Evolutionary conservation across 2,113 vertebrate genomes (phyloP), one percentile per base, ranked within the genome.

Genomic region (Myrmecobius fasciatus): DNA sequence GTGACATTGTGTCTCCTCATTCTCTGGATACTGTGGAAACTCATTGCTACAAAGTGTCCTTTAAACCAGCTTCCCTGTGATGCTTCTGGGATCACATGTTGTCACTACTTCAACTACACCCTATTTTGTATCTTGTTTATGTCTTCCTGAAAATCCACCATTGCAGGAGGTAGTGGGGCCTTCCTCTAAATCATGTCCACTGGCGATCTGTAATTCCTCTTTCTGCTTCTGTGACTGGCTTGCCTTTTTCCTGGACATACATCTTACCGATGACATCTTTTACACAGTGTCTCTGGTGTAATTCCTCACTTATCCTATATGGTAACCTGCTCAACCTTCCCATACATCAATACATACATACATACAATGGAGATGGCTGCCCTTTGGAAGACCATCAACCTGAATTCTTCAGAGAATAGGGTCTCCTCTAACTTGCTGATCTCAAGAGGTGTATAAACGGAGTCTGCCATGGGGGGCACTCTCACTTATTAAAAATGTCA

Each of bases 401-500:
- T 83, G 17, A 22, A 83, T 43, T 43, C n/a, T 83, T 83, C 67
- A 83, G 7, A 6, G n/a, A 43, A 43, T 43, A 43, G 17, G n/a
- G 36, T 8, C n/a, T 83, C 67, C 7, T 43, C 67, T 43, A 43
- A 83, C 67, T 20, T 67, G 60, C 5, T 43, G n/a, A 75, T 91
- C 51, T 52, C 51, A 91, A 51, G 91, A 91, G 46, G 28, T 88
- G 56, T 25, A 67, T 12, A 60, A 94, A 91, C 25, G 67, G 25
- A 92, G 25, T 46, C 56, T 31, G 51, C 46, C 52, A 46, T 46
- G 4, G 91, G 25, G 12, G 36, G 1, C 25, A 24, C 75, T 90
- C 88, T 95, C 92, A 95, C 6, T 47, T 25, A 90, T 52, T 93
- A 92, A 94, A 36, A 75, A 49, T 17, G 89, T 92, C 49, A 89